Percentiles rank a stretch among this genome's conserved stretches.
phyloP scores from a whole-genome alignment of 2,888 invertebrate species.

The Mylabris sibirica region DNA sequence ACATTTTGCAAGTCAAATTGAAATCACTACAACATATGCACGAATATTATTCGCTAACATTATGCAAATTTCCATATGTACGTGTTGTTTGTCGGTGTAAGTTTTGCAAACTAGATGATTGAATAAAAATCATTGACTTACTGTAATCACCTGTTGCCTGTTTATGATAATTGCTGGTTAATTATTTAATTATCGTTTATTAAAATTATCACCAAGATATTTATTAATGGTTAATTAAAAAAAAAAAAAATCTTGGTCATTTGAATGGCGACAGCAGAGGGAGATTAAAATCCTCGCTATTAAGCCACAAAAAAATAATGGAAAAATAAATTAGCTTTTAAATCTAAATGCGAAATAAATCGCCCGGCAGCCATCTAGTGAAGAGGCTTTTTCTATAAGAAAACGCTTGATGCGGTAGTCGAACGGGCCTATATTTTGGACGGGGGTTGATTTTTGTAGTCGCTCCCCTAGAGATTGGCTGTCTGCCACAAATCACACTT shows the following conservation, averaged over 20 bases:
- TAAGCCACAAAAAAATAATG: slow-evolving; percentile 38
- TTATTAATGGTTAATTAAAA: too few relatives aligned
- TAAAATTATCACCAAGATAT: background rate
- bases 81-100: background rate
- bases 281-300: background rate
- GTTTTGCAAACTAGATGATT: background rate
- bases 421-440: background rate
- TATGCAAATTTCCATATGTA: slow-evolving; percentile 27
- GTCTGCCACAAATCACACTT: slow-evolving; percentile 41
- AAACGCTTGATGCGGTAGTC: background rate
- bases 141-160: background rate
- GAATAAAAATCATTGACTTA: background rate
- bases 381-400: background rate
- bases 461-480: slow-evolving; percentile 36
- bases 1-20: slow-evolving; percentile 39
- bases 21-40: slow-evolving; percentile 36
- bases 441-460: slow-evolving; percentile 18
- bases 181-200: background rate
- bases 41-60: slow-evolving; percentile 35
- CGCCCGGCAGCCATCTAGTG: slow-evolving; percentile 34
- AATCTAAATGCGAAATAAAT: slow-evolving; percentile 45
- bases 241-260: too few relatives aligned
- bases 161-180: background rate
- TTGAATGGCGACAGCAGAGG: too few relatives aligned
- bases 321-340: slow-evolving; percentile 46